Conservation (phyloP, 2,113 vertebrate species). For the Chaetodon trifascialis region DNA sequence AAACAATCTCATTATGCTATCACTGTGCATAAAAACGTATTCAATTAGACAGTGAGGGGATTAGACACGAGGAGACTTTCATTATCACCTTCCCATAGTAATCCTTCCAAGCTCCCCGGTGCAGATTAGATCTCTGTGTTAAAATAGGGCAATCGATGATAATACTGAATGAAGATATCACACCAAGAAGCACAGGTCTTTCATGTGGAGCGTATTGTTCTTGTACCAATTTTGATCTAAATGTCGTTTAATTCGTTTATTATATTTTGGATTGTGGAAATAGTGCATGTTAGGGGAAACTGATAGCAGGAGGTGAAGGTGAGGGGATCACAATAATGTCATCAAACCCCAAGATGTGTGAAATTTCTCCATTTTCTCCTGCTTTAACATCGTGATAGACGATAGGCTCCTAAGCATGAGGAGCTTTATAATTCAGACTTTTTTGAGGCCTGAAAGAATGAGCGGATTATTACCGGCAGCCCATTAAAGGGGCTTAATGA, state of each 20-base stretch:
- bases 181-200: conserved; percentile 24
- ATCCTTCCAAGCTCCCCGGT: conserved; percentile 45
- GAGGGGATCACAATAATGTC: conserved; percentile 41
- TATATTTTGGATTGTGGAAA: background rate
- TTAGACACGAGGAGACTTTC: conserved; percentile 57
- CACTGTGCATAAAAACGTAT: conserved; percentile 39
- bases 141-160: conserved; percentile 49
- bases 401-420: conserved; percentile 61
- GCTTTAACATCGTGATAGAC: conserved; percentile 60
- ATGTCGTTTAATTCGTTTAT: conserved; percentile 20
- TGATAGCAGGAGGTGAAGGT: conserved; percentile 10
- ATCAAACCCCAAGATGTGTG: conserved; percentile 50
- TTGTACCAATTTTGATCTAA: conserved; percentile 29
- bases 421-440: conserved; percentile 69
- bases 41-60: conserved; percentile 59
- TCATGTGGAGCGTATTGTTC: background rate
- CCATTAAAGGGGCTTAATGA: conserved; percentile 84
- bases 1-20: conserved; percentile 49
- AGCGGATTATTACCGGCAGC: conserved; percentile 81
- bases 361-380: conserved; percentile 47
- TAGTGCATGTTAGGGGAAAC: background rate
- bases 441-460: conserved; percentile 74
- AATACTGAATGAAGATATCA: conserved; percentile 31
- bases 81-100: conserved; percentile 60
- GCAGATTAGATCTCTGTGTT: conserved; percentile 54